A percentile compares a stretch with the other conserved stretches of the same genome.
phyloP scores from a whole-genome alignment of 2,113 vertebrate genomes.

The Gasterosteus nipponicus region DNA sequence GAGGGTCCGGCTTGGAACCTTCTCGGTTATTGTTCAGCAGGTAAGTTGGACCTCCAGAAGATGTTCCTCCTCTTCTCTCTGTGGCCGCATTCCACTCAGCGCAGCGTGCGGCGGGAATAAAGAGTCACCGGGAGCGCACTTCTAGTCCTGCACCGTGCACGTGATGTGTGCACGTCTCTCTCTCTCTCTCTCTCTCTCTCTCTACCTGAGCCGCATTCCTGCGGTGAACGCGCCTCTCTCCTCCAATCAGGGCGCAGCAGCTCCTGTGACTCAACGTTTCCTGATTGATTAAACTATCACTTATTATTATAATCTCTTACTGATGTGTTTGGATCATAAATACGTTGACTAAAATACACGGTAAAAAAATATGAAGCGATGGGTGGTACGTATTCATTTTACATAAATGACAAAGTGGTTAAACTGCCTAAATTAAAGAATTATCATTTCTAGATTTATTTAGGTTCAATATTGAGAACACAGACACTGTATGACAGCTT shows the following conservation, averaged over 20 bases:
- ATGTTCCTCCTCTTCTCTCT: not conserved
- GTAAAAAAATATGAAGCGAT: too few relatives aligned
- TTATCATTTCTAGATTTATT: too few relatives aligned
- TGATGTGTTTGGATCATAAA: too few relatives aligned
- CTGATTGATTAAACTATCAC: too few relatives aligned
- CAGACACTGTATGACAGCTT: too few relatives aligned
- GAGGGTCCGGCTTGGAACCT: not conserved
- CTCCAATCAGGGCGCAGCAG: constrained; percentile 50
- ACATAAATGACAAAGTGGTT: too few relatives aligned
- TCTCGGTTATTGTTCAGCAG: constrained; percentile 1
- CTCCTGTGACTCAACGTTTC: not conserved
- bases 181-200: constrained; percentile 27
- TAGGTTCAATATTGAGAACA: too few relatives aligned
- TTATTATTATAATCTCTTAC: too few relatives aligned
- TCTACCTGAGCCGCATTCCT: constrained; percentile 70
- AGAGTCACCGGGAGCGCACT: constrained; percentile 6
- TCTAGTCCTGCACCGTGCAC: not conserved
- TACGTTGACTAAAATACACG: too few relatives aligned
- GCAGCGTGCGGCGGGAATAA: not conserved
- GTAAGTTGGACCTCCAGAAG: not conserved
- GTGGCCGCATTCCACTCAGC: not conserved
- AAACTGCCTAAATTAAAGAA: too few relatives aligned
- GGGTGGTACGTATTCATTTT: too few relatives aligned
- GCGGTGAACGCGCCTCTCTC: constrained; percentile 53
- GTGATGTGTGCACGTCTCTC: not conserved